Percentiles rank a stretch among this genome's conserved stretches.
Evolutionary conservation across 2,797 vertebrate species (phyloP).

Genomic region (Eupleurogrammus muticus): DNA sequence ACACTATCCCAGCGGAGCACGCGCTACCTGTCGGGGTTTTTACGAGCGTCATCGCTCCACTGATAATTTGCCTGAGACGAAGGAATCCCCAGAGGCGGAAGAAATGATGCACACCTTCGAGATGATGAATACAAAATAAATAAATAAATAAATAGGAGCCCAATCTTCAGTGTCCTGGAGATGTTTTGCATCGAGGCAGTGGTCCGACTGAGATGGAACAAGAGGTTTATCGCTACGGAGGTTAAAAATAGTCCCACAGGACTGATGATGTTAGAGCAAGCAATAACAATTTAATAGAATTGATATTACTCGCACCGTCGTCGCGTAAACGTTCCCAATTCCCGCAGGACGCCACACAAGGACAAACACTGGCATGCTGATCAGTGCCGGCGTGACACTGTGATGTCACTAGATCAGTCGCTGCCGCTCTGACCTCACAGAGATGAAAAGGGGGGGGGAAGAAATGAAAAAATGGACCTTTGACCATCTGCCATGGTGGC

Average conservation of each 20-base stretch:
- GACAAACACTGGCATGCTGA: too few relatives aligned
- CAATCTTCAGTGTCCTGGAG: conserved; percentile 3
- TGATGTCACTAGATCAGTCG: too few relatives aligned
- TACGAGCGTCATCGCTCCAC: conserved; percentile 61
- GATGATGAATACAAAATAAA: background rate
- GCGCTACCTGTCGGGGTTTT: conserved; percentile 46
- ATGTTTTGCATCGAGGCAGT: background rate
- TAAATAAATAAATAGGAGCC: conserved; percentile 12
- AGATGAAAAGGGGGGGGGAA: background rate
- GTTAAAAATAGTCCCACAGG: conserved; percentile 8
- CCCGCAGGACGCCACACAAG: too few relatives aligned
- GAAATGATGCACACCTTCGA: conserved; percentile 14
- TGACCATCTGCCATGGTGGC: conserved; percentile 10
- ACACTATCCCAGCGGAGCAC: conserved; percentile 51
- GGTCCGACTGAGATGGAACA: conserved; percentile 1
- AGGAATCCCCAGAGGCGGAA: conserved; percentile 34
- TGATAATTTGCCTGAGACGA: conserved; percentile 56
- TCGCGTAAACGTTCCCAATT: too few relatives aligned
- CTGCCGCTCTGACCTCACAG: background rate
- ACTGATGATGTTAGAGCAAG: background rate
- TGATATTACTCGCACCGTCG: too few relatives aligned
- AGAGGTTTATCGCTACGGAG: background rate
- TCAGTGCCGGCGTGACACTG: too few relatives aligned
- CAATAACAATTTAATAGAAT: background rate
- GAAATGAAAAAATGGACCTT: conserved; percentile 53